Conservation (phyloP, 1,140 invertebrate species). For the Paracyclopina nana region DNA sequence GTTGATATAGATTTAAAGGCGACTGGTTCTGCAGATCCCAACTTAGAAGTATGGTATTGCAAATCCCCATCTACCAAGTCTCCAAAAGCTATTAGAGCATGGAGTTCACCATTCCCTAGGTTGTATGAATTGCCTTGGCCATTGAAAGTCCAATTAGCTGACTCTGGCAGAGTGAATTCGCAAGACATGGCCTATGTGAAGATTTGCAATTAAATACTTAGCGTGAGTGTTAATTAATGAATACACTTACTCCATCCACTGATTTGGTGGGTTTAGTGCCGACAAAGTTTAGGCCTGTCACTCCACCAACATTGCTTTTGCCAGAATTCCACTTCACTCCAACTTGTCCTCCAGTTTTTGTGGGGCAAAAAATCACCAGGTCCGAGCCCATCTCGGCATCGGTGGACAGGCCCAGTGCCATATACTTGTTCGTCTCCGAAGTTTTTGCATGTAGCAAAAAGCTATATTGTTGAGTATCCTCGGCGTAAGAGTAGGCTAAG, state of each 20-base stretch:
- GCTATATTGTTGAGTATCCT: too few relatives aligned
- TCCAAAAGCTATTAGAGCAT: too few relatives aligned
- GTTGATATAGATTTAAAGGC: neutral
- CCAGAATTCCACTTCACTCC: neutral
- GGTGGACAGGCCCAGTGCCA: neutral
- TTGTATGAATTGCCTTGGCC: too few relatives aligned
- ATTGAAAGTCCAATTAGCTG: too few relatives aligned
- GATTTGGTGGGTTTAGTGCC: neutral
- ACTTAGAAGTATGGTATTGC: constrained; percentile 2
- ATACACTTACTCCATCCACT: too few relatives aligned
- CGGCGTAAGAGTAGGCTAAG: neutral
- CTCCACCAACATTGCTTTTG: neutral
- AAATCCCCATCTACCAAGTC: too few relatives aligned
- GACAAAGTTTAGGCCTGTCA: neutral
- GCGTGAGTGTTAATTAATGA: too few relatives aligned
- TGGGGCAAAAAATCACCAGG: neutral
- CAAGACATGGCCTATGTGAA: too few relatives aligned
- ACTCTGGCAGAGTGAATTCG: too few relatives aligned
- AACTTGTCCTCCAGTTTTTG: neutral
- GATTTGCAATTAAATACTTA: too few relatives aligned
- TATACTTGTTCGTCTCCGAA: neutral
- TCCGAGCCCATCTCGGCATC: constrained; percentile 4
- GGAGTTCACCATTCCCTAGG: too few relatives aligned
- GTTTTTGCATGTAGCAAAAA: neutral
- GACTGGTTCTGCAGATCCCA: neutral